Evolutionary conservation across 35 echinoderm and acorn worm species (phyloP).

Genomic region (Nesometra sesokonis): DNA sequence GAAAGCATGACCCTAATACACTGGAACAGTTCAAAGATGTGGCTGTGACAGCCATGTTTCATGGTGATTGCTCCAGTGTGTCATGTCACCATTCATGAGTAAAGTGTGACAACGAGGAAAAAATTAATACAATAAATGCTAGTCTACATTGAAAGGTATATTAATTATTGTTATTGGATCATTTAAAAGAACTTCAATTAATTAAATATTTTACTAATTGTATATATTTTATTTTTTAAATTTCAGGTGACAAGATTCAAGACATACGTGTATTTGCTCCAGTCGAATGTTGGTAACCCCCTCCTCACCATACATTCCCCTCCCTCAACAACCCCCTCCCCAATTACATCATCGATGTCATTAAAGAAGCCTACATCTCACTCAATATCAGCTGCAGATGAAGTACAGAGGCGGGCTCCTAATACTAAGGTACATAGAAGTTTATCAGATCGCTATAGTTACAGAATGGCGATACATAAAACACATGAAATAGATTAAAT

Average conservation of each 20-base stretch:
- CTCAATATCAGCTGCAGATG: neutral
- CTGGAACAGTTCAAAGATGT: no score
- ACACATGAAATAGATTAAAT: neutral
- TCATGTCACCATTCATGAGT: no score
- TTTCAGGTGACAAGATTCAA: constrained; percentile 74
- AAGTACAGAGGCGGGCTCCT: neutral
- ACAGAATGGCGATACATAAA: constrained; percentile 92
- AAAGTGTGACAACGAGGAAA: no score
- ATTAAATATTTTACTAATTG: neutral
- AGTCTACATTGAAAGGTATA: no score
- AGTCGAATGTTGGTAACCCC: constrained; percentile 31
- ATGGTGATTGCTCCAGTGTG: no score
- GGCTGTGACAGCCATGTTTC: no score
- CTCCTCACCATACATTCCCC: constrained; percentile 12
- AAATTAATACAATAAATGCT: no score
- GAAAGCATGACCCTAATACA: no score
- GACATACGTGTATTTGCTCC: constrained; percentile 65
- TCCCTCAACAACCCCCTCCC: neutral
- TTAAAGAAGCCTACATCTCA: constrained; percentile 3
- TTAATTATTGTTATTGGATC: no score
- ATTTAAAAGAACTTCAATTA: no score
- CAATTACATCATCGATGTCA: neutral
- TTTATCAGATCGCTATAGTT: constrained; percentile 97
- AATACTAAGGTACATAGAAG: constrained; percentile 74
- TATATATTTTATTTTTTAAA: neutral